Base-by-base conservation (phyloP, 2,113 vertebrate genomes). In the Xyrauchen texanus region DNA sequence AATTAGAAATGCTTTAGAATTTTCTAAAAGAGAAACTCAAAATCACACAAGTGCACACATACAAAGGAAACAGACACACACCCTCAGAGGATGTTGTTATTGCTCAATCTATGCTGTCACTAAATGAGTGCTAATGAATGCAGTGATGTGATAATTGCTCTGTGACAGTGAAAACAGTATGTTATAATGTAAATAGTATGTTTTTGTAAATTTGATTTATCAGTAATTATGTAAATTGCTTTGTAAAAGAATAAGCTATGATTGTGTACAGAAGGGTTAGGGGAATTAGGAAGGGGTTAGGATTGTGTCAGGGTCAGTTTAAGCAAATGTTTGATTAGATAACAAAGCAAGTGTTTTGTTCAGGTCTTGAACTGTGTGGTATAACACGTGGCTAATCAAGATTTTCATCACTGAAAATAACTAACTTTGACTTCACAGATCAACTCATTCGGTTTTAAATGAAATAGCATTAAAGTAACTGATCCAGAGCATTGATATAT, bases 61-160 rank as follows among this genome's bases (percentile, higher is more conserved):
- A 62, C 45, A 58, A 15, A 34, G 21, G 21, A 34, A 34, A 63
- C 47, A 44, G 16, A 63, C 45, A 51, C 51, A 60, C 61, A 77
- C 60, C 15, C 42, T 47, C 57, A 47, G 57, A 61, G 55, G 70
- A 60, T 72, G 34, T 46, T 73, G 70, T 73, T 73, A 73, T 70
- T 44, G 53, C 13, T 12, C 77, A 16, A 45, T 72, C 69, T 61
- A 46, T 63, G 11, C 60, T 63, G 58, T 49, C 71, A 60, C 53
- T 72, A 51, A 74, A 61, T 68, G 63, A 60, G 67, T 80, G 13
- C 49, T 80, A 80, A 74, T 74, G 47, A 77, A 16, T 53, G 58
- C 46, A 12, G 9, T 21, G 67, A 82, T 44, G 15, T 82, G 76
- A 74, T 78, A 58, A 79, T 78, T 12, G 3, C 55, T 80, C 1